Conservation (phyloP, 2,797 vertebrate species). For the Lutra lutra region DNA sequence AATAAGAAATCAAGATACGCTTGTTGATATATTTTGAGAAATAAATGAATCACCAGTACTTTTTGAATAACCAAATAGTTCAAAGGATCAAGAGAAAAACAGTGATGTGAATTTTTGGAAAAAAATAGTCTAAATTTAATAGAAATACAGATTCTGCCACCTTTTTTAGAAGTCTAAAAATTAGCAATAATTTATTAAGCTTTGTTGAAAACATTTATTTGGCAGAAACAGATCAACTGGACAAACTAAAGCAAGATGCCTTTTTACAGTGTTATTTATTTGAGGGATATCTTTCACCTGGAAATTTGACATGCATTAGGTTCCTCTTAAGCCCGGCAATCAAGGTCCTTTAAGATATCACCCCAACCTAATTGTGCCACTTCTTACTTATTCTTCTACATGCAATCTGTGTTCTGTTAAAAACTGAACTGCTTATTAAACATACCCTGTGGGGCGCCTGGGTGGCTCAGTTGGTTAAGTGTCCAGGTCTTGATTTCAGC, state of each 20-base stretch:
- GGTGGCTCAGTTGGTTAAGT: neutral
- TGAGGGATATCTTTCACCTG: conserved; percentile 33
- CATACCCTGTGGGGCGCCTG: neutral
- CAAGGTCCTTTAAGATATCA: conserved; percentile 36
- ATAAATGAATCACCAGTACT: conserved; percentile 51
- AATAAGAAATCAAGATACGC: conserved; percentile 44
- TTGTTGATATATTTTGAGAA: conserved; percentile 47
- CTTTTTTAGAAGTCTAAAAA: conserved; percentile 23
- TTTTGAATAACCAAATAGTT: conserved; percentile 44
- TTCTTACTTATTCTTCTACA: conserved; percentile 36
- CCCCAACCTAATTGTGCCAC: conserved; percentile 37
- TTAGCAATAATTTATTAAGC: conserved; percentile 52
- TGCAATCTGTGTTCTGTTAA: conserved; percentile 13
- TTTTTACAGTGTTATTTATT: conserved; percentile 55
- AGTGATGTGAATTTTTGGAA: conserved; percentile 18
- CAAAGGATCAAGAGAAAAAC: conserved; percentile 51
- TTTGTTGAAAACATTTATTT: conserved; percentile 33
- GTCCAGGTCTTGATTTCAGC: neutral
- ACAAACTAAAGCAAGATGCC: conserved; percentile 28
- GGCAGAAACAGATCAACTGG: conserved; percentile 10
- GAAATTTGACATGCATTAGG: conserved; percentile 50
- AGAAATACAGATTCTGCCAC: conserved; percentile 50
- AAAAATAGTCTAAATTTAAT: conserved; percentile 48
- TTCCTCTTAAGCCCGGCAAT: conserved; percentile 18
- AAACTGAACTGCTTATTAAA: conserved; percentile 55